phyloP scores from a whole-genome alignment of 2,888 invertebrate genomes.

The Gisinianus flammeolus region DNA sequence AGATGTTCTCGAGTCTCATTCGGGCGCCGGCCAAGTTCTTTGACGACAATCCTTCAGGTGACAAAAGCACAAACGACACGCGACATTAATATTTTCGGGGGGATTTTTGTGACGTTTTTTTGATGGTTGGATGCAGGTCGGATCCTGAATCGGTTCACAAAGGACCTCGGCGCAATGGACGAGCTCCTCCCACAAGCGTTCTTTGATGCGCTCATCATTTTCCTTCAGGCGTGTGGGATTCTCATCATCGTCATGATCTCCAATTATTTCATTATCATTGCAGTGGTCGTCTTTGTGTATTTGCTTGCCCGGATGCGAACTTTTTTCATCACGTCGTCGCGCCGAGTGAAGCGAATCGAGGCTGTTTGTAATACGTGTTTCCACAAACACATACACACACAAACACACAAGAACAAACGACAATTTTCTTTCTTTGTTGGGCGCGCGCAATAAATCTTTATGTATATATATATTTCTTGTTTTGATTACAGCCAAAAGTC shows the following conservation, averaged over 20 bases:
- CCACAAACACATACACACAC: too few species aligned
- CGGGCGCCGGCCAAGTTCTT: conserved; percentile 61
- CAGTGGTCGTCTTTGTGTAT: conserved; percentile 62
- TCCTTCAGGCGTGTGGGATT: conserved; percentile 62
- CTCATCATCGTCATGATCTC: conserved; percentile 63
- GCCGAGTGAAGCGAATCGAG: conserved; percentile 65
- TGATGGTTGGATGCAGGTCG: conserved; percentile 67
- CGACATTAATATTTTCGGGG: conserved; percentile 11
- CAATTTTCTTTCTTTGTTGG: too few species aligned
- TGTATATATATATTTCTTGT: background rate
- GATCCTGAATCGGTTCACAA: conserved; percentile 82
- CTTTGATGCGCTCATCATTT: conserved; percentile 67
- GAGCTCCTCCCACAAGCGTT: conserved; percentile 73
- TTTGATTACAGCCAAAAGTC: conserved; percentile 76
- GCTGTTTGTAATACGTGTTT: conserved; percentile 63
- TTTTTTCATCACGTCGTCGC: conserved; percentile 63
- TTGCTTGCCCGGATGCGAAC: conserved; percentile 62
- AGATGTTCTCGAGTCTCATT: conserved; percentile 64
- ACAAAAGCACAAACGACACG: too few species aligned
- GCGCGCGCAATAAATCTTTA: too few species aligned
- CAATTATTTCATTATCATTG: conserved; percentile 62
- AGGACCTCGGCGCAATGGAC: conserved; percentile 81
- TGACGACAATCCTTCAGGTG: conserved; percentile 55
- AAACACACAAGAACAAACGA: too few species aligned
- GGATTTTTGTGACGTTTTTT: too few species aligned